Percentiles rank a stretch among this genome's conserved stretches.
Evolutionary conservation across 35 echinoderm and acorn worm species (phyloP).

Genomic region (Heliocidaris erythrogramma): DNA sequence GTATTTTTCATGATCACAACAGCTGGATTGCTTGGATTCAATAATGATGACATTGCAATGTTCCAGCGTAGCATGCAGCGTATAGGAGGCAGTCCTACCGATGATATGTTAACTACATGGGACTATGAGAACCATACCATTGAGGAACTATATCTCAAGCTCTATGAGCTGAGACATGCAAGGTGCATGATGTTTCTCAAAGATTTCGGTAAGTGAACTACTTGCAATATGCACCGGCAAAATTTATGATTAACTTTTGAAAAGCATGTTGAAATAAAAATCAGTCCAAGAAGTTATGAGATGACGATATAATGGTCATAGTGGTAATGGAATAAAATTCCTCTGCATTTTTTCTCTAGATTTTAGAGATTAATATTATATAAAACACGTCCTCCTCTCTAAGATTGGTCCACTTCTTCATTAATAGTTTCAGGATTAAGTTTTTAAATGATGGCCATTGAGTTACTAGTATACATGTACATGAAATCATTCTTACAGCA

Average conservation of each 20-base stretch:
- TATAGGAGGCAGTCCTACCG: constrained; percentile 66
- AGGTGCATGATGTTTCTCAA: constrained; percentile 83
- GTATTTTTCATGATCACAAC: neutral
- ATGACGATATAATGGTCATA: too few species aligned
- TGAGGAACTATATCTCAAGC: constrained; percentile 67
- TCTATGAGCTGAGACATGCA: constrained; percentile 78
- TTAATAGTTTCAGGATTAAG: too few species aligned
- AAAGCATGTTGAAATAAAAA: neutral
- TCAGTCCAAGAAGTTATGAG: neutral
- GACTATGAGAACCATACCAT: constrained; percentile 77
- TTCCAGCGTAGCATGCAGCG: constrained; percentile 54
- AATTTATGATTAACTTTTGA: neutral
- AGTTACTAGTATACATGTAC: too few species aligned
- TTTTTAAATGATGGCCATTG: too few species aligned
- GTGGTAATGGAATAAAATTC: too few species aligned
- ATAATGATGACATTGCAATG: constrained; percentile 57
- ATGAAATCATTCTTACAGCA: too few species aligned
- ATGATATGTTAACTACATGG: constrained; percentile 77
- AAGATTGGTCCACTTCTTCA: too few species aligned
- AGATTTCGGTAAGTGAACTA: constrained; percentile 63
- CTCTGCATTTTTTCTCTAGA: too few species aligned
- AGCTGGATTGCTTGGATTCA: constrained; percentile 59
- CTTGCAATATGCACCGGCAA: neutral
- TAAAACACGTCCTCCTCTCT: too few species aligned
- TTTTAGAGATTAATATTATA: too few species aligned